These are phyloP conservation scores for Ernsta delagoae DNA, from an alignment of 2,888 invertebrate genomes.

Conservation along the genomic window DNA sequence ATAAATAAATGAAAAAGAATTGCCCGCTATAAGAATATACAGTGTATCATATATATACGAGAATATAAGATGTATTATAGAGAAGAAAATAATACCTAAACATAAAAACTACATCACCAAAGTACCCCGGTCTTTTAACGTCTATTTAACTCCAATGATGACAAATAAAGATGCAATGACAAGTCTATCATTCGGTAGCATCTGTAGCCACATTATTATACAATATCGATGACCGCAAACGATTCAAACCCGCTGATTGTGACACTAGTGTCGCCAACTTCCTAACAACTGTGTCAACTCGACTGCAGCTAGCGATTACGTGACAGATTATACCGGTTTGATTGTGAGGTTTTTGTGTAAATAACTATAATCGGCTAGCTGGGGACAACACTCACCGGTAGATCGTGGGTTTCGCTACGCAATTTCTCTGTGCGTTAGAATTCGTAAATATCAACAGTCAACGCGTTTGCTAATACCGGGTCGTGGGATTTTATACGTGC, in stretches of 20 bases:
- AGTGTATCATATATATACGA: no score
- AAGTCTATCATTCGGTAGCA: background rate
- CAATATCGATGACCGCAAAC: slow-evolving; percentile 16
- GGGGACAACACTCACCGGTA: background rate
- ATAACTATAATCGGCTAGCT: background rate
- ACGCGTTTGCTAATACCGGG: no score
- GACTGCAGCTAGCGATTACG: slow-evolving; percentile 5
- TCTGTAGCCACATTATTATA: slow-evolving; percentile 1
- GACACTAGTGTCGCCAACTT: slow-evolving; percentile 13
- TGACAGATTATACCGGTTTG: background rate
- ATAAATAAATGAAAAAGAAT: no score
- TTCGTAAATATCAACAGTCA: background rate
- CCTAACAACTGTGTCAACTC: slow-evolving; percentile 9
- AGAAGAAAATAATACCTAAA: no score
- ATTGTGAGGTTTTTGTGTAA: slow-evolving; percentile 4
- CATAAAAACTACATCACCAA: no score
- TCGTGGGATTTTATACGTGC: no score
- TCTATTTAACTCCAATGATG: background rate
- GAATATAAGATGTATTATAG: no score
- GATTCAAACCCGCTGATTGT: slow-evolving; percentile 1
- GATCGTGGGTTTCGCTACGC: background rate
- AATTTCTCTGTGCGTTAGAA: background rate
- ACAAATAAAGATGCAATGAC: background rate
- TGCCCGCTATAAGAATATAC: no score
- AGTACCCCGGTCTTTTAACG: no score